These are phyloP conservation scores for Proterorhinus semilunaris DNA, from an alignment of 2,113 vertebrate genomes.

Conservation along the genomic window DNA sequence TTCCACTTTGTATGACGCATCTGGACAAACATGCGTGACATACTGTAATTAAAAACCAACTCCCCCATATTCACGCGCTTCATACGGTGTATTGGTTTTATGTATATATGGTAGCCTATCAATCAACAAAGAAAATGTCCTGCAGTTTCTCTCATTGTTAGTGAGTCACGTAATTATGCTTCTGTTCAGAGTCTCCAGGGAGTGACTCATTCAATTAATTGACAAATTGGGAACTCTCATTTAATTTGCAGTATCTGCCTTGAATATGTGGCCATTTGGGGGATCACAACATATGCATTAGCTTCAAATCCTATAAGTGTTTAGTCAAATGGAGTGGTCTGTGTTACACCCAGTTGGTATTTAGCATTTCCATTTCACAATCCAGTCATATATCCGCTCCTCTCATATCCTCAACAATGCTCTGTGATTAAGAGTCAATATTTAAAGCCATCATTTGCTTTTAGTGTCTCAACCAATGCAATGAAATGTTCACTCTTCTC, in stretches of 20 bases:
- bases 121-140: neutral
- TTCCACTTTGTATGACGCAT: too few relatives aligned
- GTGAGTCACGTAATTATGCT: neutral
- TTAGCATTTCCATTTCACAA: slow-evolving; percentile 36
- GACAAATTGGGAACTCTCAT: slow-evolving; percentile 43
- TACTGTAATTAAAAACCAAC: too few relatives aligned
- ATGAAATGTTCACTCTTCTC: slow-evolving; percentile 5
- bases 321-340: slow-evolving; percentile 20
- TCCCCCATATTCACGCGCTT: too few relatives aligned
- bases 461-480: slow-evolving; percentile 22
- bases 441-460: slow-evolving; percentile 19
- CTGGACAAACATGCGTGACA: too few relatives aligned
- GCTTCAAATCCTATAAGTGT: slow-evolving; percentile 18
- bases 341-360: slow-evolving; percentile 37
- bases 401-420: neutral
- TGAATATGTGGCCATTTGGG: slow-evolving; percentile 30
- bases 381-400: slow-evolving; percentile 45
- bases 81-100: too few relatives aligned
- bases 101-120: too few relatives aligned
- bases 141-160: neutral
- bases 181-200: slow-evolving; percentile 17
- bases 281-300: slow-evolving; percentile 53
- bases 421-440: slow-evolving; percentile 28
- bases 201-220: slow-evolving; percentile 43
- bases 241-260: slow-evolving; percentile 43